Evolutionary conservation across 2,797 vertebrate genomes (phyloP).

Genomic region (Luscinia megarhynchos): DNA sequence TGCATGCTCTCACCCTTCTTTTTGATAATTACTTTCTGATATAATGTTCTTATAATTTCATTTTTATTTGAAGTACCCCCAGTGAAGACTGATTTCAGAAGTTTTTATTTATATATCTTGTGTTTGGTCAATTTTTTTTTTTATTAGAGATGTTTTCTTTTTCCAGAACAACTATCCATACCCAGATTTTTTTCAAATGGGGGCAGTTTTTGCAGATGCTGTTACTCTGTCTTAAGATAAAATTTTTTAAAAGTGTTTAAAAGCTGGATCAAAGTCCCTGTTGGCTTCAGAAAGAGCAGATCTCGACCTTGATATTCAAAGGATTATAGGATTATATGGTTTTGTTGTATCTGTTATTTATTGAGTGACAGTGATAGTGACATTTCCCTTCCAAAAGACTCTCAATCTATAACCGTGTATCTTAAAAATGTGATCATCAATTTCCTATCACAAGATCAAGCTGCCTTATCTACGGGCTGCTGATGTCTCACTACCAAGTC

Average conservation of each 20-base stretch:
- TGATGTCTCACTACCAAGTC: rapidly evolving
- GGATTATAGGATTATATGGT: neutral
- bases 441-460: neutral
- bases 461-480: neutral
- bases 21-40: neutral
- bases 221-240: neutral
- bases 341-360: slow-evolving; percentile 15
- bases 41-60: neutral
- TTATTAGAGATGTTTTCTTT: neutral
- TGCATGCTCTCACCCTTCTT: neutral
- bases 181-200: neutral
- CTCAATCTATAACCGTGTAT: neutral
- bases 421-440: neutral
- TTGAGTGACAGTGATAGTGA: neutral
- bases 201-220: neutral
- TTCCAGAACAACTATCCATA: neutral
- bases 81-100: neutral
- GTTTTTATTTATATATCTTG: neutral
- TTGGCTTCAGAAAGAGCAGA: neutral
- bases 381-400: neutral
- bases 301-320: neutral
- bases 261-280: neutral
- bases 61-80: neutral
- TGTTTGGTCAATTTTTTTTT: neutral
- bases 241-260: neutral